A percentile compares a stretch with the other conserved stretches of the same genome.
These are phyloP conservation scores for Trachelipus rathkii DNA, from an alignment of 1,140 invertebrate species.

Conservation along the genomic window DNA sequence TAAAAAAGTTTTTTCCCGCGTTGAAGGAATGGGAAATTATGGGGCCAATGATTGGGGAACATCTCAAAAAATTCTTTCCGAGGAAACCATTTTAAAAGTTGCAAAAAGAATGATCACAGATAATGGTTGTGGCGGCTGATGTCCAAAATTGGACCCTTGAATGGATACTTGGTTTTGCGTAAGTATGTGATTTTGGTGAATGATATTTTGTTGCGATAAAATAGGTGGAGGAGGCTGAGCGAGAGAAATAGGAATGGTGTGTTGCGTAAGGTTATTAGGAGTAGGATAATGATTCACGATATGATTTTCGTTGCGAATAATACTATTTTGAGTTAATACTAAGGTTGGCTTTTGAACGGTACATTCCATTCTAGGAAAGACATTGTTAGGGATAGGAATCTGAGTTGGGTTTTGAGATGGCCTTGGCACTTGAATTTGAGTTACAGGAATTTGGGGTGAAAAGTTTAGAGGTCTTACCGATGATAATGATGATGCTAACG, in stretches of 20 bases:
- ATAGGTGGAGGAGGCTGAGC: background rate
- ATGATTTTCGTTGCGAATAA: background rate
- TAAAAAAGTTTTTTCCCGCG: too few relatives aligned
- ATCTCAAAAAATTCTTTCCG: too few relatives aligned
- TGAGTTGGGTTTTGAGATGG: background rate
- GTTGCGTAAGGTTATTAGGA: background rate
- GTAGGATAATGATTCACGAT: background rate
- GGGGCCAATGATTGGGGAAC: too few relatives aligned
- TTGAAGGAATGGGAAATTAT: too few relatives aligned
- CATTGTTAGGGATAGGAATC: background rate
- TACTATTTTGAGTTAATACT: background rate
- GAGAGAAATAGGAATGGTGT: background rate
- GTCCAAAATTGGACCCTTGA: background rate
- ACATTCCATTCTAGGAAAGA: background rate
- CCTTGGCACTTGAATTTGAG: constrained; percentile 3
- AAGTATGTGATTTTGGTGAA: background rate
- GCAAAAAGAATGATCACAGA: constrained; percentile 1
- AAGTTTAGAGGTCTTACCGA: background rate
- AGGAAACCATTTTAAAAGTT: too few relatives aligned
- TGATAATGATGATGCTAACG: background rate
- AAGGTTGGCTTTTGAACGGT: background rate
- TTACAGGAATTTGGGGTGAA: background rate
- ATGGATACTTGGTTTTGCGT: background rate
- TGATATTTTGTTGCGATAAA: background rate
- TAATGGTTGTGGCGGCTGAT: background rate